These are phyloP conservation scores for Cavia aperea DNA, from an alignment of 2,113 vertebrate species.

Conservation along the genomic window DNA sequence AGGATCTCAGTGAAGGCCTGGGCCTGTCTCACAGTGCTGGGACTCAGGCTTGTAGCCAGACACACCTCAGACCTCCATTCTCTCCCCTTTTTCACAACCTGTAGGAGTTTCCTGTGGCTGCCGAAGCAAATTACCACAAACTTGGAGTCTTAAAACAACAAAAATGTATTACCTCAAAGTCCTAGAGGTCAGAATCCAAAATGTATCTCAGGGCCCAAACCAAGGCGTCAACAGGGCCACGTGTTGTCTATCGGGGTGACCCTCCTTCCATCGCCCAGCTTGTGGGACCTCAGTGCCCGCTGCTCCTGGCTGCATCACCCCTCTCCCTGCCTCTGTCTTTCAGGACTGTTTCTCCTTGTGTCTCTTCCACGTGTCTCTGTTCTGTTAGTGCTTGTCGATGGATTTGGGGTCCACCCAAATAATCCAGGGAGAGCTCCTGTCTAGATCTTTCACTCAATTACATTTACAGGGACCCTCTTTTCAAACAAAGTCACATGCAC, in stretches of 20 bases:
- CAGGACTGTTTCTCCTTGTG: background rate
- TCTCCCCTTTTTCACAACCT: background rate
- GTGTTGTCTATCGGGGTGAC: background rate
- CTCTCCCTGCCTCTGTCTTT: background rate
- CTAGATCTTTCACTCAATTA: background rate
- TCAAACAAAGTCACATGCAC: background rate
- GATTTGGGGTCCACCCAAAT: background rate
- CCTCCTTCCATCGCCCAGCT: background rate
- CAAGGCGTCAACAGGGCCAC: background rate
- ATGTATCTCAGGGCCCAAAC: background rate
- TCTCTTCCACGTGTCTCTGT: background rate
- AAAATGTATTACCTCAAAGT: background rate
- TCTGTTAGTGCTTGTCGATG: background rate
- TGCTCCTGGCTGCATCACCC: background rate
- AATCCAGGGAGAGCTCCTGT: background rate
- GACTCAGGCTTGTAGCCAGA: accelerated
- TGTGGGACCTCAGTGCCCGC: background rate
- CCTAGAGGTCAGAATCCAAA: background rate
- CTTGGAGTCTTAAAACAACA: background rate
- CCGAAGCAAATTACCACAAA: background rate
- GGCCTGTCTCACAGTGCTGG: accelerated
- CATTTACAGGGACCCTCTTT: background rate
- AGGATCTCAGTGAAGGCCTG: background rate
- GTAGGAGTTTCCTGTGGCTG: background rate
- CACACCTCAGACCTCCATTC: background rate